Conservation (phyloP, 2,888 invertebrate genomes). For the Cheilosia impressa region DNA sequence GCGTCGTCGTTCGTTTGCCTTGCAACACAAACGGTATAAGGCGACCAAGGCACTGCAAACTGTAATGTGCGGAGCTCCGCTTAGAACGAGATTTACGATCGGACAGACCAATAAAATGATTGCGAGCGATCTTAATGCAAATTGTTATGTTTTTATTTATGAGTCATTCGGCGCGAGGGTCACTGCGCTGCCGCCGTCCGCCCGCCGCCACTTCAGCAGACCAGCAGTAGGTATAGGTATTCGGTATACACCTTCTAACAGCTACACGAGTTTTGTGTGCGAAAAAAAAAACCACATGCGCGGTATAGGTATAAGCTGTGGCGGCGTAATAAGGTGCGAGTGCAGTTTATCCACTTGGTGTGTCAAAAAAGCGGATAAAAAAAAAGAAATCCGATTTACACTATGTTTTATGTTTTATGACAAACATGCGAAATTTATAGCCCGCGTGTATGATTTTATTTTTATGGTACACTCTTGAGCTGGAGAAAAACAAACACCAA, state of each 20-base stretch:
- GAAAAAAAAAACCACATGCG: slow-evolving; percentile 20
- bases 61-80: background rate
- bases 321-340: slow-evolving; percentile 68
- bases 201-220: slow-evolving; percentile 23
- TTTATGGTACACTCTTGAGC: slow-evolving; percentile 31
- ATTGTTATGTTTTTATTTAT: slow-evolving; percentile 80
- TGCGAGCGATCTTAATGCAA: slow-evolving; percentile 83
- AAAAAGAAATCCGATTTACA: slow-evolving; percentile 64
- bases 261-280: slow-evolving; percentile 56
- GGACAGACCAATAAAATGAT: slow-evolving; percentile 83
- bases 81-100: slow-evolving; percentile 81
- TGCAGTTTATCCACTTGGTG: slow-evolving; percentile 67
- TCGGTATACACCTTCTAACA: slow-evolving; percentile 36
- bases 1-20: slow-evolving; percentile 8
- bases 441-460: slow-evolving; percentile 31
- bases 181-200: slow-evolving; percentile 47
- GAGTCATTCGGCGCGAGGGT: slow-evolving; percentile 73
- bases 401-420: slow-evolving; percentile 70
- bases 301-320: background rate
- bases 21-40: slow-evolving; percentile 19
- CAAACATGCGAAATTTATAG: slow-evolving; percentile 70
- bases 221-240: background rate
- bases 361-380: slow-evolving; percentile 41
- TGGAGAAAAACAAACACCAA: slow-evolving; percentile 31
- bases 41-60: slow-evolving; percentile 2